phyloP scores from a whole-genome alignment of 2,113 vertebrate genomes.

The Atherinomorus stipes region DNA sequence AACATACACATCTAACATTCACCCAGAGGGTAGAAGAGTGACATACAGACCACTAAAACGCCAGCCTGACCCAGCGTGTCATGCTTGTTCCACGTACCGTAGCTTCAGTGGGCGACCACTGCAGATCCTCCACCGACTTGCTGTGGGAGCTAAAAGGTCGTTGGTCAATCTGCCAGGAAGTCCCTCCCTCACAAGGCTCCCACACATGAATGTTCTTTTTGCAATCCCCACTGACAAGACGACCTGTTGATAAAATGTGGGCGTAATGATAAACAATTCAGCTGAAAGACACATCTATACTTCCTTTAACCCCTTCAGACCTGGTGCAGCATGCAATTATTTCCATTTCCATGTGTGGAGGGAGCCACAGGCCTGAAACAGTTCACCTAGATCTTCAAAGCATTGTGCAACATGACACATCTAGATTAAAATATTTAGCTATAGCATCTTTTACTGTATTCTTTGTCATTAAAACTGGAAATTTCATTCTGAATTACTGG shows the following conservation, averaged over 20 bases:
- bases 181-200: constrained; percentile 87
- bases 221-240: constrained; percentile 89
- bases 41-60: neutral
- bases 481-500: neutral
- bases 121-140: constrained; percentile 91
- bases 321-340: no score
- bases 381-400: neutral
- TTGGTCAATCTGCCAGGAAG: constrained; percentile 90
- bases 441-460: neutral
- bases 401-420: neutral
- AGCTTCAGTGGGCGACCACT: constrained; percentile 93
- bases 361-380: no score
- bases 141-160: constrained; percentile 89
- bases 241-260: constrained; percentile 76
- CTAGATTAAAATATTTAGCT: neutral
- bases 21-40: neutral
- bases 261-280: neutral
- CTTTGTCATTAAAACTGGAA: neutral
- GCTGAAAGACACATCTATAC: neutral
- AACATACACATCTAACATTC: neutral
- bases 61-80: neutral
- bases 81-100: constrained; percentile 80
- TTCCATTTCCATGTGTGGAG: no score
- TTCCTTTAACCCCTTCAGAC: neutral
- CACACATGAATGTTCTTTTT: constrained; percentile 94